Base-by-base conservation (phyloP, 2,797 vertebrate genomes). In the Bovichtus variegatus region DNA sequence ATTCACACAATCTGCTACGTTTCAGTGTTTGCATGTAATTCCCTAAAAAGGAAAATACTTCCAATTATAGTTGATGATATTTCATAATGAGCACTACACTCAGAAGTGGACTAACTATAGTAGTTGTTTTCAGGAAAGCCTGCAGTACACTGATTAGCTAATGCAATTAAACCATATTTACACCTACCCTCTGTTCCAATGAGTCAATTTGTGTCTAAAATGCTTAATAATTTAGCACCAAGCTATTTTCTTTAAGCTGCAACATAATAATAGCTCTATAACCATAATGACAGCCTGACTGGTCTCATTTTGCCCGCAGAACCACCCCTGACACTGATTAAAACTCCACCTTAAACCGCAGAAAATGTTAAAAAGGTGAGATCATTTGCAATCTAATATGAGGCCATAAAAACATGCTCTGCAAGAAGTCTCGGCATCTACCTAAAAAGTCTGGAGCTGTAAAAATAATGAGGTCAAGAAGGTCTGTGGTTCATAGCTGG, bases 391-490 rank as follows among this genome's bases (percentile, higher is more conserved):
- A 86, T 74, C 57, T 16, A 15, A 82, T 73, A 76, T 7, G 64
- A 13, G 60, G 34, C 36, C 50, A 46, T 87, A 85, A 89, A 93
- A 90, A 71, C 16, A 5, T 64, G 66, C 57, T 55, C 31, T 57
- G 66, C 31, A 51, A 82, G 47, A 74, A 71, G 59, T 46, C 54
- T 67, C 55, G 23, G 82, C 87, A 86, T 89, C 76, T 58, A 51
- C 44, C 63, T 64, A 67, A 59, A 81, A 85, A 79, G 69, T 83
- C 51, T 81, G 49, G 71, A 72, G 60, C 76, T 80, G 74, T 86
- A 84, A 92, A 92, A 92, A 78, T 93, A 93, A 94, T 90, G 91
- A 94, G 93, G 92, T 93, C 91, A 93, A 83, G 41, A 70, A 84
- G 84, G 86, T 91, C 78, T 74, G 67, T 19, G 68, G 83, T 89